Conservation (phyloP, 2,113 vertebrate genomes). For the Leiothrix lutea region DNA sequence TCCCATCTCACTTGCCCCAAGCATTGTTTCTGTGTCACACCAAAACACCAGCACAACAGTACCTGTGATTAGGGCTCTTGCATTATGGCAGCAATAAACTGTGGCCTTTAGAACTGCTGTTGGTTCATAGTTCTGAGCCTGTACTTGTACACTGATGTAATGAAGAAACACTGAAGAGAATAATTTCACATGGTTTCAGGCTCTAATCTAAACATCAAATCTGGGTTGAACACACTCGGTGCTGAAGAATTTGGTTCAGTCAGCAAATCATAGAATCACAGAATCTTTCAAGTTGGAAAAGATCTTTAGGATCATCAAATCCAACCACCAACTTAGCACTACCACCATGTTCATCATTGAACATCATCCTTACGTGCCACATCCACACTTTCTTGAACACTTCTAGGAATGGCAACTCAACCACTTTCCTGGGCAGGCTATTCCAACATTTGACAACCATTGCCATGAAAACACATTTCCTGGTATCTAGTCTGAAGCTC, state of each 20-base stretch:
- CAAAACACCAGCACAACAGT: not conserved
- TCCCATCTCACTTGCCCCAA: not conserved
- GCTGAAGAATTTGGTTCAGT: not conserved
- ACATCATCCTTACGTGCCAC: not conserved
- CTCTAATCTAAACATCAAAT: not conserved
- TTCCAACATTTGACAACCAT: not conserved
- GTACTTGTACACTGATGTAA: not conserved
- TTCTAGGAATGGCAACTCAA: not conserved
- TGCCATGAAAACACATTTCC: not conserved
- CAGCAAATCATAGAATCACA: not conserved
- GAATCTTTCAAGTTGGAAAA: not conserved
- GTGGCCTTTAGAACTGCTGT: not conserved
- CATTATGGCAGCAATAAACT: fast-evolving
- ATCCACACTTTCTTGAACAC: not conserved
- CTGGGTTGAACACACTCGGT: not conserved
- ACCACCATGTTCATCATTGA: not conserved
- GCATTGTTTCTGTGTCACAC: not conserved
- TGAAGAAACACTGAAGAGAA: not conserved
- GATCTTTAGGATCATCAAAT: not conserved
- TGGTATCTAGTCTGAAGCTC: not conserved
- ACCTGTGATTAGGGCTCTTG: not conserved
- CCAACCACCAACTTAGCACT: not conserved
- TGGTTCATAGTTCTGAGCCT: not conserved
- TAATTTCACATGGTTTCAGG: not conserved
- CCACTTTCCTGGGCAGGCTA: not conserved